Percentiles rank a stretch among this genome's conserved stretches.
Evolutionary conservation across 64 coral and sea anemone genomes (phyloP).

Genomic region (Orbicella faveolata): DNA sequence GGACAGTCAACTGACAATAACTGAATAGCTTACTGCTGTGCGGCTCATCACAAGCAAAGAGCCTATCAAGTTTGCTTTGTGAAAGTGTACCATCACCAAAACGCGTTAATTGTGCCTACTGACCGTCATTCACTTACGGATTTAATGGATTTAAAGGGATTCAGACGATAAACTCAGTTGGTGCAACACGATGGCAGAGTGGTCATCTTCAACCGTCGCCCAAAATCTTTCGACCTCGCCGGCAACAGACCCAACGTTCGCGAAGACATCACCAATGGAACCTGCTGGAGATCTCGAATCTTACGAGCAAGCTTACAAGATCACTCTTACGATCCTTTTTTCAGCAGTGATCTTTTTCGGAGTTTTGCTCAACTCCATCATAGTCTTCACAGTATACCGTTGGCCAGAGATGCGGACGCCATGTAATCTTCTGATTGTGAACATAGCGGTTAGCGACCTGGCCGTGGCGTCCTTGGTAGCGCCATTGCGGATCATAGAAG

Average conservation of each 20-base stretch:
- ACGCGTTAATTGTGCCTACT: neutral
- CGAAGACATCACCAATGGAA: neutral
- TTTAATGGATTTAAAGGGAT: neutral
- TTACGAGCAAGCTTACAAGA: conserved; percentile 22
- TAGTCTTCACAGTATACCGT: conserved; percentile 73
- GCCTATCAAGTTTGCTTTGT: conserved; percentile 34
- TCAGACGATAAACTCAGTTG: neutral
- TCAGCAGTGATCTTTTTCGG: conserved; percentile 45
- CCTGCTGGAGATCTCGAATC: neutral
- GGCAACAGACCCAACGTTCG: neutral
- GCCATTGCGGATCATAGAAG: conserved; percentile 51
- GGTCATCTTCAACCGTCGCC: neutral
- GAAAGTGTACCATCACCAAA: neutral
- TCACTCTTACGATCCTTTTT: neutral
- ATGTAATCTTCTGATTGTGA: conserved; percentile 86
- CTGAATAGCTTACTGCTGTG: neutral
- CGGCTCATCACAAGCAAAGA: neutral
- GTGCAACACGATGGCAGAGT: conserved; percentile 3
- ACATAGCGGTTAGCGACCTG: conserved; percentile 75
- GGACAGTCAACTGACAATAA: neutral
- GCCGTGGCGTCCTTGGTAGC: conserved; percentile 64
- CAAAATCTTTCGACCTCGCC: neutral
- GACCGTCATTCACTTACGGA: neutral
- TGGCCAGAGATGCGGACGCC: conserved; percentile 68
- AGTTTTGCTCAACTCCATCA: conserved; percentile 54